Percentiles rank a stretch among this genome's conserved stretches.
These are phyloP conservation scores for Odocoileus hemionus DNA, from an alignment of 2,113 vertebrate species.

Conservation along the genomic window DNA sequence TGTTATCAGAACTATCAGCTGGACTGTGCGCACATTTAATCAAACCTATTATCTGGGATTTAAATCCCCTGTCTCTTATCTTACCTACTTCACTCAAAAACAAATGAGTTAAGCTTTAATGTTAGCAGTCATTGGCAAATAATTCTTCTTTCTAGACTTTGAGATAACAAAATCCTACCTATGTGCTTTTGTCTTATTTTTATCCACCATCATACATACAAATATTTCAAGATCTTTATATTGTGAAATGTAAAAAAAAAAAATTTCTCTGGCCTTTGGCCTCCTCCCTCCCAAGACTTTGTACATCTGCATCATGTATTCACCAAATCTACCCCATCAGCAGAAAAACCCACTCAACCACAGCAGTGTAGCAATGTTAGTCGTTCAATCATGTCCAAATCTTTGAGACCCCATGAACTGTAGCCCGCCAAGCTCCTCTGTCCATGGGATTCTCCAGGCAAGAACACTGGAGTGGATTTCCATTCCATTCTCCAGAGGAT, in stretches of 20 bases:
- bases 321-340: neutral
- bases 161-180: conserved; percentile 88
- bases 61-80: conserved; percentile 90
- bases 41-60: conserved; percentile 90
- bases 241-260: neutral
- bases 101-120: conserved; percentile 86
- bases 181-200: conserved; percentile 82
- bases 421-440: neutral
- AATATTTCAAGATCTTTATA: conserved; percentile 85
- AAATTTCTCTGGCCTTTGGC: neutral
- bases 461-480: neutral
- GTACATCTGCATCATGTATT: no score
- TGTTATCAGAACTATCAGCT: conserved; percentile 89
- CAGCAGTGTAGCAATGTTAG: neutral
- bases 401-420: neutral
- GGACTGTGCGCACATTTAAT: conserved; percentile 85
- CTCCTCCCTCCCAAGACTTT: neutral
- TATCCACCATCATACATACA: conserved; percentile 87
- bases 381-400: rapidly evolving
- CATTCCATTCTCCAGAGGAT: neutral
- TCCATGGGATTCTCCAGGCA: neutral
- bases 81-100: conserved; percentile 88
- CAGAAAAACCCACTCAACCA: neutral
- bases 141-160: conserved; percentile 86
- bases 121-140: conserved; percentile 88